Percentiles rank a stretch among this genome's conserved stretches.
phyloP scores from a whole-genome alignment of 35 echinoderm and acorn worm genomes.

The Amphiura filiformis region DNA sequence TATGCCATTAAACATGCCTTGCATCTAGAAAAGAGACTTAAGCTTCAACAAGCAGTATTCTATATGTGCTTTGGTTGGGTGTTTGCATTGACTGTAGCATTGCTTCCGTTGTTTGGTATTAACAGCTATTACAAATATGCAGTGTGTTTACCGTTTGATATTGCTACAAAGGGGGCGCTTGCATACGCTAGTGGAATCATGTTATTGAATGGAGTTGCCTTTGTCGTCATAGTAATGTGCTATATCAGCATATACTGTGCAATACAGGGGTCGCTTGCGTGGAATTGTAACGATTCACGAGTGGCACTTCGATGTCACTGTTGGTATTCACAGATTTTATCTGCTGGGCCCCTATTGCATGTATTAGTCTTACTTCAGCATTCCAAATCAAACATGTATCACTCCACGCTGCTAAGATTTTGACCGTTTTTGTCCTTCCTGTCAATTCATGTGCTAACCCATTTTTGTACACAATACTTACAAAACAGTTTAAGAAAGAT shows the following conservation, averaged over 20 bases:
- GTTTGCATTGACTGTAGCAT: conserved; percentile 59
- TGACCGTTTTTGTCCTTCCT: conserved; percentile 83
- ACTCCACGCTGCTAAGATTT: conserved; percentile 68
- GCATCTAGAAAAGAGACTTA: conserved; percentile 83
- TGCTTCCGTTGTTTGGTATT: conserved; percentile 54
- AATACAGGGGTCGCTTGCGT: conserved; percentile 85
- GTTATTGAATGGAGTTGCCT: conserved; percentile 67
- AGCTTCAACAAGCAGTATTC: conserved; percentile 56
- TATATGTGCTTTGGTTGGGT: conserved; percentile 91
- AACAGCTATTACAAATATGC: conserved; percentile 66
- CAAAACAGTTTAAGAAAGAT: conserved; percentile 97
- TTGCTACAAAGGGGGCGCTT: conserved; percentile 9
- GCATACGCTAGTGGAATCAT: conserved; percentile 53
- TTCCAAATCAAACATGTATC: conserved; percentile 65
- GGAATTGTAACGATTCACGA: conserved; percentile 92
- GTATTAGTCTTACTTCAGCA: conserved; percentile 64
- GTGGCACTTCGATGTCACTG: conserved; percentile 87
- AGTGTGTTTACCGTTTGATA: conserved; percentile 83
- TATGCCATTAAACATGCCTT: conserved; percentile 95
- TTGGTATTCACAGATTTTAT: conserved; percentile 91
- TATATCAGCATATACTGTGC: conserved; percentile 90
- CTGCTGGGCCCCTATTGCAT: conserved; percentile 92
- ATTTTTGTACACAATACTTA: conserved; percentile 91
- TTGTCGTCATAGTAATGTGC: conserved; percentile 76
- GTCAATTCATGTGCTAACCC: conserved; percentile 96